These are phyloP conservation scores for Amphiprion ocellaris DNA, from an alignment of 2,113 vertebrate genomes.

Conservation along the genomic window DNA sequence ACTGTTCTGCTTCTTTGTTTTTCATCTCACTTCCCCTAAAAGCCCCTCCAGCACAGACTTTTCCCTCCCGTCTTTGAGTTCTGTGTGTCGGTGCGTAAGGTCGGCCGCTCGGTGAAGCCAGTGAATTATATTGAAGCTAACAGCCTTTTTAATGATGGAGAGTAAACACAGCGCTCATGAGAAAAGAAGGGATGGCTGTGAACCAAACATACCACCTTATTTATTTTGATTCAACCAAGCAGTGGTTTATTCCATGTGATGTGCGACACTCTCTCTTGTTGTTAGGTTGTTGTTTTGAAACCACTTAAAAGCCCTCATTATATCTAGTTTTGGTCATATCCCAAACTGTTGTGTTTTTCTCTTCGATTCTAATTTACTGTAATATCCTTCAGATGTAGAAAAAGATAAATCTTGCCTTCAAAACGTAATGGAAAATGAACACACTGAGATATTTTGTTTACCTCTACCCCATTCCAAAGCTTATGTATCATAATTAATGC, in stretches of 20 bases:
- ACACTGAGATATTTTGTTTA: constrained; percentile 7
- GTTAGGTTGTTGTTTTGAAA: constrained; percentile 26
- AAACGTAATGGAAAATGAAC: not conserved
- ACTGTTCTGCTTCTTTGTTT: constrained; percentile 66
- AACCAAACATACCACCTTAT: constrained; percentile 61
- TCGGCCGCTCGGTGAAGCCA: constrained; percentile 33
- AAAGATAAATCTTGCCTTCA: constrained; percentile 37
- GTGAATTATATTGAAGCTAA: constrained; percentile 32
- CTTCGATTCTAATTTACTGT: not conserved
- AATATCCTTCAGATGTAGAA: constrained; percentile 22
- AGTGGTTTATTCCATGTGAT: constrained; percentile 35
- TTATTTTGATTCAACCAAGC: constrained; percentile 45
- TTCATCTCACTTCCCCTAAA: constrained; percentile 61
- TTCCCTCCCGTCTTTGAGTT: constrained; percentile 29
- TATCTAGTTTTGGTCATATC: not conserved
- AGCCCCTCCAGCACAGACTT: constrained; percentile 49
- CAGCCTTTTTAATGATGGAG: constrained; percentile 49
- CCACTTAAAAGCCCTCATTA: constrained; percentile 1
- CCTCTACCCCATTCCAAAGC: not conserved
- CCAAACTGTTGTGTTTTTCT: not conserved
- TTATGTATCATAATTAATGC: not conserved
- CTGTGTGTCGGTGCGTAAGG: constrained; percentile 30
- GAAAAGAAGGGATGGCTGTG: constrained; percentile 35
- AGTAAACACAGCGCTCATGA: constrained; percentile 13
- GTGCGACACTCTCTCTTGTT: constrained; percentile 12